Base-by-base conservation (phyloP, 2,888 invertebrate species). In the Fragum whitleyi region DNA sequence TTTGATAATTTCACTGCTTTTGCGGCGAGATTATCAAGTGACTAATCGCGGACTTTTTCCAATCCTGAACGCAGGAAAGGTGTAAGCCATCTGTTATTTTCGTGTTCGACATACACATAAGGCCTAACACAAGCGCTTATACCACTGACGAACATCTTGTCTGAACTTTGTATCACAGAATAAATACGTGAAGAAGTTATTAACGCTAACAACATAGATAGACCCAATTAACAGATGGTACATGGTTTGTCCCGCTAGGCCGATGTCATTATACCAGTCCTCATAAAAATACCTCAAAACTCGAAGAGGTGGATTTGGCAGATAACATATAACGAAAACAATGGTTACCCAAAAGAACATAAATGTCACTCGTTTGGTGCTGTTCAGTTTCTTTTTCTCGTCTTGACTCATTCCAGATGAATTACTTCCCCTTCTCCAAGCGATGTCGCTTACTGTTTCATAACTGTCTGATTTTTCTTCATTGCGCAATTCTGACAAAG, bases 321-420 rank as follows among this genome's bases (percentile, higher is more conserved):
- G 21, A 26, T 36, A 65, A n/a, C 65, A 36, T 39, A 65, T 36
- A 2, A 65, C 23, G 36, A 42, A 65, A 14, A 65, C 19, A 65
- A 65, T 42, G 5, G 65, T 42, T 21, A 65, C 36, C 65, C 65
- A 65, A 21, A 65, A 65, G 65, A 65, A 65, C 65, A 65, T 65
- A 5, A 23, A 36, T 7, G 65, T 65, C 5, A 65, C 32, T 62
- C 62, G 32, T 28, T 62, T 32, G 32, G 9, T 62, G 19, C 65
- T 21, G 6, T 11, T 65, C 1, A 65, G 23, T 21, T 11, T 39
- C 36, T 65, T 36, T 6, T 62, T 62, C 7, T 32, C 36, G 11
- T 62, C 21, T 14, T 16, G 14, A 1, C 28, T 14, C 21, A 1
- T 14, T 5, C 14, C 14, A 2, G 26, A n/a, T 23, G 28, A 28